Conservation (phyloP, 1,140 invertebrate genomes). For the Cyclargus thomasi region DNA sequence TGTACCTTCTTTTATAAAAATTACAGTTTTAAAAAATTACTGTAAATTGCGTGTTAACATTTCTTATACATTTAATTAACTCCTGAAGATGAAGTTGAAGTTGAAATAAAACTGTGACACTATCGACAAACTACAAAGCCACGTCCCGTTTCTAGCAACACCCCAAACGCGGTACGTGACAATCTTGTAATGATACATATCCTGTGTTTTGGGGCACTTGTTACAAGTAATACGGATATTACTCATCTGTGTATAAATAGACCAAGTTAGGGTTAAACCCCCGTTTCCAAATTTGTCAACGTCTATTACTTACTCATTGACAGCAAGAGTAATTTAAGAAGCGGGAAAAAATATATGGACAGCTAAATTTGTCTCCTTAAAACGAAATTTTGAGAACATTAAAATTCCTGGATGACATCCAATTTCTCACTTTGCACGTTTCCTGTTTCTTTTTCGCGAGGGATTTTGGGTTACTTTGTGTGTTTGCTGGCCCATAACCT, state of each 20-base stretch:
- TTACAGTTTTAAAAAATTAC: too few relatives aligned
- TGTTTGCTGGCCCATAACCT: too few relatives aligned
- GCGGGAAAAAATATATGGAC: too few relatives aligned
- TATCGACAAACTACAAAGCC: not conserved
- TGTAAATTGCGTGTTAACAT: not conserved
- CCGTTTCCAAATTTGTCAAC: not conserved
- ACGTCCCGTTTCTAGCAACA: not conserved
- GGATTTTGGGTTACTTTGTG: too few relatives aligned
- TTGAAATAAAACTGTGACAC: conserved; percentile 23
- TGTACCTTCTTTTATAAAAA: too few relatives aligned
- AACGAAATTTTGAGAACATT: too few relatives aligned
- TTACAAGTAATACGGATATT: conserved; percentile 7
- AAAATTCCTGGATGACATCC: too few relatives aligned
- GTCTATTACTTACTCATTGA: not conserved
- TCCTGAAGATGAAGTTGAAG: too few relatives aligned
- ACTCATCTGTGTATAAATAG: conserved; percentile 7
- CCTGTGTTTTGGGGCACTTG: conserved; percentile 26
- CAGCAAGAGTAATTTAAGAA: too few relatives aligned
- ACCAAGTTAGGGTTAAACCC: not conserved
- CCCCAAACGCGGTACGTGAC: conserved; percentile 18
- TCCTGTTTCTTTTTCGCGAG: too few relatives aligned
- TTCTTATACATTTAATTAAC: not conserved
- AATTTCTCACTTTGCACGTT: too few relatives aligned
- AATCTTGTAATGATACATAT: conserved; percentile 25
- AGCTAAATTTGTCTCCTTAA: too few relatives aligned